phyloP scores from a whole-genome alignment of 1,140 invertebrate genomes.

The Brachionus asplanchnoidis region DNA sequence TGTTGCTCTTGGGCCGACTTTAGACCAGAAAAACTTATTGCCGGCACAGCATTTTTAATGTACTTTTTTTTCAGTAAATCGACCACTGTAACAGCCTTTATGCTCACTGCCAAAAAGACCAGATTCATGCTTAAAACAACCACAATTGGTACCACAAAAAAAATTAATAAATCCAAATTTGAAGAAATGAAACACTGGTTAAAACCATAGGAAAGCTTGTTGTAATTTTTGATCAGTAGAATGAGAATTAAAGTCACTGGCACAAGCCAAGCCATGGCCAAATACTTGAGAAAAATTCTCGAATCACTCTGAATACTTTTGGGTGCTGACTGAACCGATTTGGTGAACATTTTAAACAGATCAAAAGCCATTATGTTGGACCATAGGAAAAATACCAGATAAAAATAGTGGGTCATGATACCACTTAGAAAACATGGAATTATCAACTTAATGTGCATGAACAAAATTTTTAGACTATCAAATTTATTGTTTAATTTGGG shows the following conservation, averaged over 20 bases:
- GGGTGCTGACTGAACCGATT: not conserved
- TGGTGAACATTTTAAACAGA: not conserved
- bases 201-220: not conserved
- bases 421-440: not conserved
- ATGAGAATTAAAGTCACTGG: not conserved
- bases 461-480: not conserved
- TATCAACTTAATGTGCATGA: not conserved
- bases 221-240: not conserved
- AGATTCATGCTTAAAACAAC: not conserved
- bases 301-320: not conserved
- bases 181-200: not conserved
- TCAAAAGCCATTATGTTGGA: slow-evolving; percentile 31
- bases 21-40: not conserved
- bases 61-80: not conserved
- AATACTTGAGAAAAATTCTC: not conserved
- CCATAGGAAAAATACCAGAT: slow-evolving; percentile 18
- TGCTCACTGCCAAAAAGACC: not conserved
- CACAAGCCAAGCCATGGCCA: not conserved
- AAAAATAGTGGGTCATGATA: slow-evolving; percentile 6
- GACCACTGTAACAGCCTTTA: not conserved
- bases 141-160: not conserved
- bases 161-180: not conserved
- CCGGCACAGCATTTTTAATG: not conserved
- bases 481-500: not conserved
- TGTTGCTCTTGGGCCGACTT: not conserved